Percentiles rank a stretch among this genome's conserved stretches.
phyloP scores from a whole-genome alignment of 2,888 invertebrate species.

The Eulithis testata region DNA sequence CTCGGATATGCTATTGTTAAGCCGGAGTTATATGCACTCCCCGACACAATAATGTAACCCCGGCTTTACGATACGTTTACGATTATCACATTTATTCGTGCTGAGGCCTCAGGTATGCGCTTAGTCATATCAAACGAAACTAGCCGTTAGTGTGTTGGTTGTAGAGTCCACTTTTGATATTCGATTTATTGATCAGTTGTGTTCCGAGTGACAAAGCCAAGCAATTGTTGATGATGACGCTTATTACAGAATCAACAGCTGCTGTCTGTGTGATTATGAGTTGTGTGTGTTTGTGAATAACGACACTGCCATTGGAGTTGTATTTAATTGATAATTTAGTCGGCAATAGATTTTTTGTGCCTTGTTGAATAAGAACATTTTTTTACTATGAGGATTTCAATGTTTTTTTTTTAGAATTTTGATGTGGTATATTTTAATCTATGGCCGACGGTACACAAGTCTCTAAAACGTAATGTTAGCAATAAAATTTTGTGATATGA shows the following conservation, averaged over 20 bases:
- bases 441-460: constrained; percentile 43
- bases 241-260: constrained; percentile 65
- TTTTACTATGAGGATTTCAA: constrained; percentile 23
- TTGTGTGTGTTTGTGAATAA: constrained; percentile 37
- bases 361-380: constrained; percentile 30
- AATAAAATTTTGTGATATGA: constrained; percentile 79
- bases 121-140: constrained; percentile 72
- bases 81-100: no score
- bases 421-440: constrained; percentile 32
- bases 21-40: no score
- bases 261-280: constrained; percentile 56
- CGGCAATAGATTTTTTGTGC: constrained; percentile 34
- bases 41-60: no score
- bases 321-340: constrained; percentile 48
- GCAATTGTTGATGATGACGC: constrained; percentile 53
- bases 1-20: no score
- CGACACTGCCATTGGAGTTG: constrained; percentile 69
- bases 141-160: constrained; percentile 58
- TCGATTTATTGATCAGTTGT: constrained; percentile 54
- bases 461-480: constrained; percentile 70
- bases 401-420: constrained; percentile 22
- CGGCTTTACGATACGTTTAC: no score
- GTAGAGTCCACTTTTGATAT: constrained; percentile 64
- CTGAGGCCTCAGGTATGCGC: constrained; percentile 45
- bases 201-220: constrained; percentile 51